Base-by-base conservation (phyloP, 2,888 invertebrate species). In the Cyrtodaria siliqua region DNA sequence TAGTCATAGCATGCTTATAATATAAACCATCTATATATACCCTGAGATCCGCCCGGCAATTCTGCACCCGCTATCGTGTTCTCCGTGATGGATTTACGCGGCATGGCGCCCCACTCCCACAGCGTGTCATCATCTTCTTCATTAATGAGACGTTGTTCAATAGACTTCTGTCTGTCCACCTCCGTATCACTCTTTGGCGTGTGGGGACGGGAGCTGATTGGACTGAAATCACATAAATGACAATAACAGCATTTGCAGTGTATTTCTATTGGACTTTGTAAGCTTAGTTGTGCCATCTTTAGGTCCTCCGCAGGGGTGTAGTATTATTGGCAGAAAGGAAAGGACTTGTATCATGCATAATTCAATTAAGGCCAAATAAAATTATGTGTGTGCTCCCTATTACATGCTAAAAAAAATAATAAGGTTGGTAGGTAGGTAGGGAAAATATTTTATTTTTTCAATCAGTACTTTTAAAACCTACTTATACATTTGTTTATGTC, bases 151-250 rank as follows among this genome's bases (percentile, higher is more conserved):
- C 64, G 60, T 97, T 84, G 96, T 27, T 70, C 64, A 1, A 67
- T 40, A 38, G 75, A 87, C 44, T 85, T 93, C 67, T 84, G 89
- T 67, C 93, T 90, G 93, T 98, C 98, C 90, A 97, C 96, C 92
- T 99, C 99, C 0, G 98, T 97, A 93, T 99, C 99, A 49, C 98
- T 98, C 92, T 97, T 97, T 2, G 89, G 88, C 1, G 86, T 84
- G 14, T 86, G 82, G 6, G 88, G 87, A 20, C 90, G 61, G 0
- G 86, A 83, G 26, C 73, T 77, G 14, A 81, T 57, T 1, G 90
- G 89, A 55, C 90, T 90, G 81, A n/a, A n/a, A n/a, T n/a, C n/a
- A n/a, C n/a, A n/a, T n/a, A n/a, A n/a, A n/a, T n/a, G n/a, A n/a
- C n/a, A n/a, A n/a, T n/a, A n/a, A n/a, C n/a, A n/a, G n/a, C n/a